Evolutionary conservation across 2,113 vertebrate species (phyloP), one percentile per base, ranked within the genome.

Genomic region (Epinephelus fuscoguttatus): DNA sequence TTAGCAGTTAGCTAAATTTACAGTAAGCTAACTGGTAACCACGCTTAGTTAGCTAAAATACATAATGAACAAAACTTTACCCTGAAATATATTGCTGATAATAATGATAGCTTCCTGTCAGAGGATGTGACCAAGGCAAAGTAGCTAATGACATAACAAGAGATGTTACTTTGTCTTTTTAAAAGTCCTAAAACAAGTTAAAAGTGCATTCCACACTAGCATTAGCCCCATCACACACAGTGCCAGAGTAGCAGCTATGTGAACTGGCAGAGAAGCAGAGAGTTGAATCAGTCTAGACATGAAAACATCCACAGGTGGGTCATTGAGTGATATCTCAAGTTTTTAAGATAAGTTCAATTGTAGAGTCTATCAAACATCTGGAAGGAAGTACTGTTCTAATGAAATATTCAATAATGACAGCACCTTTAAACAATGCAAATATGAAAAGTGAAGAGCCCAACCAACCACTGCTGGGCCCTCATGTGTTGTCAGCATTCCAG

Each of bases 401-500:
- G 2, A 88, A 61, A 42, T 77, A 50, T 27, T 82, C 8, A 63
- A 23, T 75, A n/a, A 74, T 40, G 10, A 25, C 19, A 40, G 60
- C 47, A 55, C 3, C 40, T 78, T 75, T 61, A n/a, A 81, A 57
- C 63, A 42, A 1, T 45, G 0, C 30, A 25, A 27, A 27, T 4
- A 30, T 70, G 50, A 53, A 37, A 75, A 67, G 60, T 71, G 52
- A 72, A 53, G 55, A 17, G 47, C 33, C 47, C 12, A 66, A 53
- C 45, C 19, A 50, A 61, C 19, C 73, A 40, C 57, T n/a, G 42
- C n/a, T 17, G 4, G 57, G 49, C 45, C 33, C 64, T 42, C 42
- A 3, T 52, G 63, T 56, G 78, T 57, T 81, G 75, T 84, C 78
- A 82, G 79, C 91, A 93, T 94, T 94, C 90, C 91, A 82, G 84